Conservation (phyloP, 2,113 vertebrate species). For the Sinocyclocheilus rhinocerous region DNA sequence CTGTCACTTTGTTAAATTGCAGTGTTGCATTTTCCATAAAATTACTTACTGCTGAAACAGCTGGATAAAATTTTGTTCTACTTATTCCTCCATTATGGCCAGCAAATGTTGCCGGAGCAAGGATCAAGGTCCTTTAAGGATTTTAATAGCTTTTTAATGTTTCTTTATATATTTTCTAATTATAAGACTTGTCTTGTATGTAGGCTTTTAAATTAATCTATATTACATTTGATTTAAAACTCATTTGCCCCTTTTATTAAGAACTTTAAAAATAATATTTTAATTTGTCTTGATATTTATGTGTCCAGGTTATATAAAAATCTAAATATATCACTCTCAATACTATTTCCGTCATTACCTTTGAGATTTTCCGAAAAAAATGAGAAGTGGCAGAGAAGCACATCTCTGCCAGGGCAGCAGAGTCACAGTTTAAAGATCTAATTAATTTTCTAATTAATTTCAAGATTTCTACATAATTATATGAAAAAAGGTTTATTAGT, state of each 20-base stretch:
- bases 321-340: background rate
- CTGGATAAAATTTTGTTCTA: background rate
- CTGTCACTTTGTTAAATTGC: background rate
- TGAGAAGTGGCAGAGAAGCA: background rate
- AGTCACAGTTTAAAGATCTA: slow-evolving; percentile 22
- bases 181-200: background rate
- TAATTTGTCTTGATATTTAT: background rate
- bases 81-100: background rate
- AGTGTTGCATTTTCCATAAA: background rate
- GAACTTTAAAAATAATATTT: too few species aligned
- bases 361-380: background rate
- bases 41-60: background rate
- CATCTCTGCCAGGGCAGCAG: background rate
- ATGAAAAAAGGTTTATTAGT: background rate
- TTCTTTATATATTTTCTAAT: background rate
- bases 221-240: background rate
- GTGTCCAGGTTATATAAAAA: background rate
- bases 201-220: background rate
- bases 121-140: background rate
- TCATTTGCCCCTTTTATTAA: too few species aligned
- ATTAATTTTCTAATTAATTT: slow-evolving; percentile 4
- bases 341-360: background rate
- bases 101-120: background rate
- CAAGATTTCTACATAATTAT: slow-evolving; percentile 9
- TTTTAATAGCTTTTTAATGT: background rate